Base-by-base conservation (phyloP, 2,888 invertebrate species). In the Scaeva pyrastri region DNA sequence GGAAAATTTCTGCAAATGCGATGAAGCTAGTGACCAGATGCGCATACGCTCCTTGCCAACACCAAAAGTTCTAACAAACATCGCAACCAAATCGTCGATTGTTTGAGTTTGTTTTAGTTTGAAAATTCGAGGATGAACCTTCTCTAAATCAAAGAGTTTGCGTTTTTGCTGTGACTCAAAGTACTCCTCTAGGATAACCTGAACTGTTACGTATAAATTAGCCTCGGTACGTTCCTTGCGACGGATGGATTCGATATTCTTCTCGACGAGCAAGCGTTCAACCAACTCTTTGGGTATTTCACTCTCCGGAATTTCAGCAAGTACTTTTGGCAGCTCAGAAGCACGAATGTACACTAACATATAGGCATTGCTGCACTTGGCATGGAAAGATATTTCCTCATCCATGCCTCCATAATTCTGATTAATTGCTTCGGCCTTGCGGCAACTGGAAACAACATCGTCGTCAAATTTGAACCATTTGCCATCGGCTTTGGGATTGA, bases 341-440 rank as follows among this genome's bases (percentile, higher is more conserved):
- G 98, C 97, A 89, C 98, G 95, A 91, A 99, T 98, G 93, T 99
- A 99, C 70, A 99, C 99, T 94, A 99, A 95, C 99, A 99, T 99
- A 94, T 99, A 99, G 16, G 99, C 99, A 92, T 98, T 99, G 90
- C 99, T 99, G 93, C 98, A 98, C 90, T 98, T 97, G 81, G 98
- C 97, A 75, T 98, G 97, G 93, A 97, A 94, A 88, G 96, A 96
- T 94, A 97, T 96, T 91, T 97, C 97, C 90, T 97, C 96, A 90
- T 99, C 98, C 92, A 98, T 98, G 2, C 99, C 99, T 64, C 99
- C 99, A 92, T 97, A 99, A 93, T 99, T 99, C 92, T 98, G 96
- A 91, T 98, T 97, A 88, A 99, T 97, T 39, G 99, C 99, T 93
- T 99, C 99, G 91, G 96, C 96, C 92, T 97, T 97, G 68, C 97